Conservation (phyloP, 1,140 invertebrate genomes). For the Papilio polytes region DNA sequence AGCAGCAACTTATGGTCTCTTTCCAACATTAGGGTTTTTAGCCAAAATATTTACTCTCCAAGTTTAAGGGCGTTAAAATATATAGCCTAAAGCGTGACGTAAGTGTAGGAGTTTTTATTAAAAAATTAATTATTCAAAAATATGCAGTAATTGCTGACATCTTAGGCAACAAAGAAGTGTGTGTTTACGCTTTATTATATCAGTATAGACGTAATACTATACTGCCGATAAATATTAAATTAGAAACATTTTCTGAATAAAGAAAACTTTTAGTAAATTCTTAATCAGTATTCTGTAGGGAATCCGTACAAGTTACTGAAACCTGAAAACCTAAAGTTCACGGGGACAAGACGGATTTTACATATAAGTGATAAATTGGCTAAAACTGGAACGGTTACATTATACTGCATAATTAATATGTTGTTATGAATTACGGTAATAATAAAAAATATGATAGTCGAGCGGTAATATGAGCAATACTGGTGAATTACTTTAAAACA, state of each 20-base stretch:
- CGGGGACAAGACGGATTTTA: constrained; percentile 36
- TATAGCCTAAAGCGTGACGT: no score
- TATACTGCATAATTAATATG: background rate
- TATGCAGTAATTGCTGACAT: no score
- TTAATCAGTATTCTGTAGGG: constrained; percentile 21
- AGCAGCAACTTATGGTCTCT: no score
- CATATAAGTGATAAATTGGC: constrained; percentile 35
- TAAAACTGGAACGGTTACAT: constrained; percentile 6
- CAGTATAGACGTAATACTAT: constrained; percentile 3
- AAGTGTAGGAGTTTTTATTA: no score
- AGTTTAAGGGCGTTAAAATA: no score
- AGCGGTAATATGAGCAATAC: no score
- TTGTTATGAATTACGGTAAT: background rate
- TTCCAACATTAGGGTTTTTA: no score
- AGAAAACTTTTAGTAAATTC: constrained; percentile 1
- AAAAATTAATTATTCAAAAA: no score
- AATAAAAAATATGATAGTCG: no score
- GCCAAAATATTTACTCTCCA: no score
- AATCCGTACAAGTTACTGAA: constrained; percentile 30
- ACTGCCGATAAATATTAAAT: background rate
- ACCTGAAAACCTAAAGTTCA: constrained; percentile 38
- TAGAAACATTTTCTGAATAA: background rate
- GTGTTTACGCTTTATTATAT: no score
- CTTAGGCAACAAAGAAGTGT: no score
- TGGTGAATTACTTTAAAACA: background rate